These are phyloP conservation scores for Nymphalis c-album DNA, from an alignment of 2,888 invertebrate genomes.

Conservation along the genomic window DNA sequence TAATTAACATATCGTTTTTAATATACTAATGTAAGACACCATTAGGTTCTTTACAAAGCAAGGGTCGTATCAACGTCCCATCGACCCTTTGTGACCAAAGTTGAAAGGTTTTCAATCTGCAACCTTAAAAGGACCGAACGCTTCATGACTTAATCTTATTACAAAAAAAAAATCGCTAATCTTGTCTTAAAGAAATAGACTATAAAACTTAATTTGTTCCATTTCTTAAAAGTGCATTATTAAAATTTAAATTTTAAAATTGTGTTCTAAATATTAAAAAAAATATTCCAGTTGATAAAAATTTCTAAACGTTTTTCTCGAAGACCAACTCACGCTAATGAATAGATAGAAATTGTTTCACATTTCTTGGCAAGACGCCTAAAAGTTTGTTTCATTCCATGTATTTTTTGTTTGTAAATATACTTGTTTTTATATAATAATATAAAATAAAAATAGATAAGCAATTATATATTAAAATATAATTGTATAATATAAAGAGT, in stretches of 20 bases:
- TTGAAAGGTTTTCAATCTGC: neutral
- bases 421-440: neutral
- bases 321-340: neutral
- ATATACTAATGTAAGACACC: neutral
- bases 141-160: no score
- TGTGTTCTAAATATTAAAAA: no score
- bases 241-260: no score
- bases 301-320: neutral
- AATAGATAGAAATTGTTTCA: neutral
- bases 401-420: constrained; percentile 10
- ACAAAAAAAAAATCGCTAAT: no score
- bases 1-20: neutral
- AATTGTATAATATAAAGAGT: no score
- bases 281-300: no score
- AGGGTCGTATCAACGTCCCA: neutral
- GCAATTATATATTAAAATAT: no score
- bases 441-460: neutral
- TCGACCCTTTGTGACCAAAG: neutral
- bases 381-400: neutral
- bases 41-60: neutral
- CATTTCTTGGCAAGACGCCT: neutral
- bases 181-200: no score
- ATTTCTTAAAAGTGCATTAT: no score
- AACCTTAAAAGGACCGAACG: no score
- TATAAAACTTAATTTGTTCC: no score